phyloP scores from a whole-genome alignment of 1,140 invertebrate genomes.

The Alviniconcha marisindica region DNA sequence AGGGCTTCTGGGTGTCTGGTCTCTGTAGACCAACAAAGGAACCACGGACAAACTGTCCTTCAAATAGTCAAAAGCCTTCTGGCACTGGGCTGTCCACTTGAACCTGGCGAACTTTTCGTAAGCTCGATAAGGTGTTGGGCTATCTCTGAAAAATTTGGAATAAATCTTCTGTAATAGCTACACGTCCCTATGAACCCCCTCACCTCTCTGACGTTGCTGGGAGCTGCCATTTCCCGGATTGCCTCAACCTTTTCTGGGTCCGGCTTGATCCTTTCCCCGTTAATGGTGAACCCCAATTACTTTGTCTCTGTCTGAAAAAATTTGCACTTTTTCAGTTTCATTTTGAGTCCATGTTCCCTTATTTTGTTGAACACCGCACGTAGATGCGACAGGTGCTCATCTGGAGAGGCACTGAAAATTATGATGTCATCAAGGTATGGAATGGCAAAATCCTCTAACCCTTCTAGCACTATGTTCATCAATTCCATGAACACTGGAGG shows the following conservation, averaged over 20 bases:
- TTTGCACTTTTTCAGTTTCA: constrained; percentile 47
- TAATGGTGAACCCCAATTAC: constrained; percentile 50
- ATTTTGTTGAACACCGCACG: constrained; percentile 50
- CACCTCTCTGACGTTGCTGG: constrained; percentile 71
- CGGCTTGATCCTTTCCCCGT: constrained; percentile 40
- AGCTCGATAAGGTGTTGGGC: constrained; percentile 57
- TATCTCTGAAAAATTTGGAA: constrained; percentile 55
- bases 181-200: constrained; percentile 76
- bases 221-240: constrained; percentile 57
- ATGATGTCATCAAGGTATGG: constrained; percentile 56
- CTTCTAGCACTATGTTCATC: constrained; percentile 56
- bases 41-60: constrained; percentile 48
- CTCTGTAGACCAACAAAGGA: constrained; percentile 48
- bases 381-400: constrained; percentile 47
- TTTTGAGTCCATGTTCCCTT: constrained; percentile 50
- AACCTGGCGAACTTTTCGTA: constrained; percentile 72
- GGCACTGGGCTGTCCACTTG: constrained; percentile 53
- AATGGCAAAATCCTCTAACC: background rate
- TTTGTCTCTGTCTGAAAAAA: constrained; percentile 40
- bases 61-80: constrained; percentile 56
- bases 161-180: constrained; percentile 76
- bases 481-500: constrained; percentile 43
- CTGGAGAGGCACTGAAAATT: constrained; percentile 37
- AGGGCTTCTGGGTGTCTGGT: constrained; percentile 44
- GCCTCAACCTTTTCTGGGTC: constrained; percentile 46